A percentile compares a stretch with the other conserved stretches of the same genome.
Evolutionary conservation across 2,797 vertebrate genomes (phyloP).

Genomic region (Aphelocoma californica): DNA sequence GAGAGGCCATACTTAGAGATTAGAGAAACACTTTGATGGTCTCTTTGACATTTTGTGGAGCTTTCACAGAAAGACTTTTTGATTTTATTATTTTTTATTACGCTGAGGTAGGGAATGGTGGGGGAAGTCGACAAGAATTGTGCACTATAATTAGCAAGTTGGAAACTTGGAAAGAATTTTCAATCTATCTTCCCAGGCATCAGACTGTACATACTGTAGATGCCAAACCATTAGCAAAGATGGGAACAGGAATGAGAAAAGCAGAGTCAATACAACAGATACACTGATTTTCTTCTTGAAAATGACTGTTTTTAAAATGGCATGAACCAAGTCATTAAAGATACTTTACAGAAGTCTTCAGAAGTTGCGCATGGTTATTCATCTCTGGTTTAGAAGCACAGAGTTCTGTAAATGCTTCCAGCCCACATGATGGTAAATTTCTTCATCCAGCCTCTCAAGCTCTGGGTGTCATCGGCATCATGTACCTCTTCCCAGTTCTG

Average conservation of each 20-base stretch:
- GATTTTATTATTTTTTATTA: neutral
- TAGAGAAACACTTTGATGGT: neutral
- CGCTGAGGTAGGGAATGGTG: neutral
- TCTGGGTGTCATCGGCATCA: neutral
- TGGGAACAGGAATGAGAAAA: neutral
- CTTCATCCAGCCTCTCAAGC: neutral
- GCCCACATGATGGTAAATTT: neutral
- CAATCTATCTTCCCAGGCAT: neutral
- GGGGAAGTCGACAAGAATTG: neutral
- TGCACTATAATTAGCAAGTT: slow-evolving; percentile 23
- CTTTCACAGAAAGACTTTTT: neutral
- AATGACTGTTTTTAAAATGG: slow-evolving; percentile 42
- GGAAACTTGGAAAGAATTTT: neutral
- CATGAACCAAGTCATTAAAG: slow-evolving; percentile 59
- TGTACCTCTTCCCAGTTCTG: neutral
- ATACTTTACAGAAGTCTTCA: slow-evolving; percentile 50
- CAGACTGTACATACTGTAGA: neutral
- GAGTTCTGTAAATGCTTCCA: neutral
- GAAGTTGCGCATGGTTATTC: slow-evolving; percentile 47
- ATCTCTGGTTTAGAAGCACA: slow-evolving; percentile 7
- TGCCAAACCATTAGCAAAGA: neutral
- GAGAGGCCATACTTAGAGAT: neutral
- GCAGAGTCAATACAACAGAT: slow-evolving; percentile 23
- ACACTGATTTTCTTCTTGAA: slow-evolving; percentile 43
- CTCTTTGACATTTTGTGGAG: neutral